A percentile compares a stretch with the other conserved stretches of the same genome.
Conservation (phyloP, 2,113 vertebrate species). For the zebrafish (Danio rerio) region DNA sequence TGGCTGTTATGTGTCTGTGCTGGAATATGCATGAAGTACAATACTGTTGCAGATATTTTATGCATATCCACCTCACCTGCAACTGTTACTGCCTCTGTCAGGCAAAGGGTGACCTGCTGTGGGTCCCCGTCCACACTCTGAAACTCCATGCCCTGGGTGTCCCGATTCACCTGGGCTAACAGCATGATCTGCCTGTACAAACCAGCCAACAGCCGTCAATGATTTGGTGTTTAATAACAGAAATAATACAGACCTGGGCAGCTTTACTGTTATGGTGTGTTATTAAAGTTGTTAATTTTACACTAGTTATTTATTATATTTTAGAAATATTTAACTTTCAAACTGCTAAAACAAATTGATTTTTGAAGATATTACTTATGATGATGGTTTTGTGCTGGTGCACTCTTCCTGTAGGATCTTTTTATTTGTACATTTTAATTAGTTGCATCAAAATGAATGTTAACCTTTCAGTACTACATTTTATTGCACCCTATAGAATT, state of each 20-base stretch:
- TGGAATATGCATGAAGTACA: not conserved
- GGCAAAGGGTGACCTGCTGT: conserved; percentile 94
- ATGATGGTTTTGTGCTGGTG: not conserved
- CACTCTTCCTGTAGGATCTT: not conserved
- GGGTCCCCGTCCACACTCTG: conserved; percentile 91
- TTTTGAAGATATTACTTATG: too few species aligned
- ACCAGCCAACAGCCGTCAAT: conserved; percentile 18
- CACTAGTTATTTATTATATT: not conserved
- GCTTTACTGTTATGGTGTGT: not conserved
- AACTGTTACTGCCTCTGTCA: conserved; percentile 94
- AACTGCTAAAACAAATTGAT: not conserved
- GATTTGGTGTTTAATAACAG: not conserved
- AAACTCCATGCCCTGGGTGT: conserved; percentile 98
- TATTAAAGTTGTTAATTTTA: not conserved
- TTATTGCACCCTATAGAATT: not conserved
- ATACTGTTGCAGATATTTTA: not conserved
- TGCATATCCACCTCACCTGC: conserved; percentile 78
- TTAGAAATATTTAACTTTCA: not conserved
- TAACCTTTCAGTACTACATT: not conserved
- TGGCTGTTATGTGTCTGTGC: not conserved
- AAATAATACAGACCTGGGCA: not conserved
- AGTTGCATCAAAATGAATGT: not conserved
- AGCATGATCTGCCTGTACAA: conserved; percentile 89
- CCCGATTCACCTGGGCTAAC: conserved; percentile 97
- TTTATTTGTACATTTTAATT: too few species aligned